Base-by-base conservation (phyloP, 2,888 invertebrate genomes). In the Drosophila pegasa region DNA sequence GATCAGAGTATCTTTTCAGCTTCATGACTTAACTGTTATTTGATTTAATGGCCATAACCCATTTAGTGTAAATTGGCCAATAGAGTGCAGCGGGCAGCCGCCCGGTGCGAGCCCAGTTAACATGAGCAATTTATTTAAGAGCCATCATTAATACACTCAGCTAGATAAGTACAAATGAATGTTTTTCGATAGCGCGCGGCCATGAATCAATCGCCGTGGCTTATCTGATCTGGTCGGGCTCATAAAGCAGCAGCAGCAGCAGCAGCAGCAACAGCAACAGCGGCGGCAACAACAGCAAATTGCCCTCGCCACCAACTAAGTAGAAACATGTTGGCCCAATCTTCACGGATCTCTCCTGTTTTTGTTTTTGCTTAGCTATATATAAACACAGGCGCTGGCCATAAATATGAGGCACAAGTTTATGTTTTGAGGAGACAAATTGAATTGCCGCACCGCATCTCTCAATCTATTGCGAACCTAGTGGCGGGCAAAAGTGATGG, bases 401-500 rank as follows among this genome's bases (percentile, higher is more conserved):
- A 73, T 78, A 78, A 76, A 78, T 73, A 43, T 68, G 58, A 58
- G 55, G 12, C 35, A 22, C 43, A 45, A 43, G 33, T 33, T 31
- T 12, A 22, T 33, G 55, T 31, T 73, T 77, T 45, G 68, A 66
- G 64, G 68, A 18, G 66, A 65, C 63, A 80, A 78, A 78, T 79
- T 78, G 80, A 80, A 74, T 77, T 71, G 78, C 70, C 41, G 69
- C 52, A 22, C 20, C 64, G 76, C 75, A 80, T 71, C 75, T 71
- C 80, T 80, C 68, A 74, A 78, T 78, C 78, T 60, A 22, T 57
- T 41, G 22, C 37, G 57, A 55, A 45, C 33, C 37, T 14, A 20
- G 20, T 16, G 9, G 2, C n/a, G 29, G 48, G 43, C 22, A 31
- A 38, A 72, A 67, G 67, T 80, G 76, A 80, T 81, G 70, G 70